phyloP scores from a whole-genome alignment of 2,797 vertebrate species.

The Artibeus lituratus region DNA sequence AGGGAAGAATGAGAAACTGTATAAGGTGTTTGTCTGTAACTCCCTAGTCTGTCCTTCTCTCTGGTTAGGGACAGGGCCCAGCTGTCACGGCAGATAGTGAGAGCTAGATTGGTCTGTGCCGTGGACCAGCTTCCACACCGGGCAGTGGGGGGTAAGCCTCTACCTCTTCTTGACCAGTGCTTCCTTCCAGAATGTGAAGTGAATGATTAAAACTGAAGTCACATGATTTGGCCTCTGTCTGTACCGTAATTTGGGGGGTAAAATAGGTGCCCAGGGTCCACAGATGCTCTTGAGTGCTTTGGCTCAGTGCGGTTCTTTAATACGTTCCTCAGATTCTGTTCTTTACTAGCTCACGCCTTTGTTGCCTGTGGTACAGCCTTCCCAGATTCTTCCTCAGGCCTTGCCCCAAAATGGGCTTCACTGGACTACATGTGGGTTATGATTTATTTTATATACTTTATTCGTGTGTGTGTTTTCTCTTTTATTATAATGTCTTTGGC shows the following conservation, averaged over 20 bases:
- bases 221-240: background rate
- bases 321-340: background rate
- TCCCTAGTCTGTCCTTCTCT: background rate
- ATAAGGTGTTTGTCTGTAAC: background rate
- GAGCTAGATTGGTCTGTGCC: background rate
- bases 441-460: background rate
- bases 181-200: background rate
- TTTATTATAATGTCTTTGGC: background rate
- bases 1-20: background rate
- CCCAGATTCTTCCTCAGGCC: background rate
- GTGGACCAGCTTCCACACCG: background rate
- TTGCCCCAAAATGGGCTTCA: background rate
- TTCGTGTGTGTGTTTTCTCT: background rate
- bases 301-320: background rate
- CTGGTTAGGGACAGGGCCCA: background rate
- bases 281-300: background rate
- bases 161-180: background rate
- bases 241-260: background rate
- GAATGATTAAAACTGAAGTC: background rate
- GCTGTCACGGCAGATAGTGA: background rate
- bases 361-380: background rate
- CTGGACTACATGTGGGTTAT: background rate
- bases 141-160: background rate
- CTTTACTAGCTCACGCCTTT: background rate
- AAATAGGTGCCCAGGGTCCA: background rate